Percentiles rank a stretch among this genome's conserved stretches.
Conservation (phyloP, 2,888 invertebrate genomes). For the Zhengitettix transpicula region DNA sequence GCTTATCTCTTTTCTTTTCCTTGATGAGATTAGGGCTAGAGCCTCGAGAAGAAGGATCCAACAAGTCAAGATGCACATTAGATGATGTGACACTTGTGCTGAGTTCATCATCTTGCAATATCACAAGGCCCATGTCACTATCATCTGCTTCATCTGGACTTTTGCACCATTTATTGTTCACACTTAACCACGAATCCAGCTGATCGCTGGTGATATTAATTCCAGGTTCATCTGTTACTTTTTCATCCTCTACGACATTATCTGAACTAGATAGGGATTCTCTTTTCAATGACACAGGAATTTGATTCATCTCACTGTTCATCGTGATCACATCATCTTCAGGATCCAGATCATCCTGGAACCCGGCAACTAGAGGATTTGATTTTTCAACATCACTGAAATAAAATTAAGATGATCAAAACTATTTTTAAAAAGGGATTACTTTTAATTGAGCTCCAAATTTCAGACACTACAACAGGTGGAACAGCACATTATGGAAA, state of each 20-base stretch:
- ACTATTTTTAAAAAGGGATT: no score
- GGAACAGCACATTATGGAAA: no score
- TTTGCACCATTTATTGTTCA: background rate
- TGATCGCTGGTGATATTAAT: background rate
- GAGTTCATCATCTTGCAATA: background rate
- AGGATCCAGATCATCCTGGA: constrained; percentile 68
- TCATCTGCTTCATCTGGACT: background rate
- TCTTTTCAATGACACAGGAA: background rate
- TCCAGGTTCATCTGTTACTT: background rate
- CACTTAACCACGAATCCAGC: background rate
- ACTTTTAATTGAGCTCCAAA: no score
- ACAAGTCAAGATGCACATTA: background rate
- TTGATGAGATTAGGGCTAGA: background rate
- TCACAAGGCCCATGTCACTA: background rate
- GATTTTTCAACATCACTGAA: constrained; percentile 47
- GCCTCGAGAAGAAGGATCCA: background rate
- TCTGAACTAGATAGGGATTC: constrained; percentile 8
- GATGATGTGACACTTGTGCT: background rate
- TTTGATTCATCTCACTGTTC: background rate
- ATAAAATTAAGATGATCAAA: background rate
- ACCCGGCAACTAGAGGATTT: constrained; percentile 67
- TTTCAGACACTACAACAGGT: no score
- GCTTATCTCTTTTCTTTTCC: background rate
- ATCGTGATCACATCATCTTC: constrained; percentile 28
- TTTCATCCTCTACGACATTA: constrained; percentile 3